Base-by-base conservation (phyloP, 2,888 invertebrate species). In the Galerucella nymphaeae region DNA sequence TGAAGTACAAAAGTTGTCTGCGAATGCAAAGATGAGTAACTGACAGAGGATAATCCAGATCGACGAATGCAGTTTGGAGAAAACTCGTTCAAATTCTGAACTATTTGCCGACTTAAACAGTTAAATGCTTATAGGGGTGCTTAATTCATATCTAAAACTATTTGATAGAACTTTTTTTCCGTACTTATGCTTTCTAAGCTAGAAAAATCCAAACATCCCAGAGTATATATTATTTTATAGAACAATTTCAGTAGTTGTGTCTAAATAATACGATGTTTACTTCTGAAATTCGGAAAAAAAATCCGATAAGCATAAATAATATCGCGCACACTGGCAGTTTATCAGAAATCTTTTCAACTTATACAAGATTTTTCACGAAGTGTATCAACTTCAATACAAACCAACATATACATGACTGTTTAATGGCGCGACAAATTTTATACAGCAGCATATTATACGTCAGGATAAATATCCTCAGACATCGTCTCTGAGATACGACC, bases 371-470 rank as follows among this genome's bases (percentile, higher is more conserved):
- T 76, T 73, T 76, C 69, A 73, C 70, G 65, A 75, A 75, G 77
- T 74, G 75, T 76, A 78, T 78, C 77, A 81, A 80, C 78, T 77
- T 79, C 78, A 76, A 78, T 77, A 78, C 78, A 78, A 79, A 79
- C 77, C 76, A 79, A 83, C 81, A 83, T 83, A 83, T 81, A 84
- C 82, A 84, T 81, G 83, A 82, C 81, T 83, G 84, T 83, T 85
- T 84, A 86, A 86, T 86, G 86, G 85, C 76, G 83, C 85, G 85
- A 85, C 86, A 86, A 86, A 86, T 86, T 85, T 86, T 84, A 85
- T 85, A 85, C 84, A 83, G 84, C 85, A 83, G 84, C 84, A 83
- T 84, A 85, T 85, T 84, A 84, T 85, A 84, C 81, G 84, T 84
- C 84, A 80, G 83, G 83, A 85, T 85, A 85, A 85, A 85, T 86